Evolutionary conservation across 2,113 vertebrate genomes (phyloP).

Genomic region (Oreochromis tanganicae): DNA sequence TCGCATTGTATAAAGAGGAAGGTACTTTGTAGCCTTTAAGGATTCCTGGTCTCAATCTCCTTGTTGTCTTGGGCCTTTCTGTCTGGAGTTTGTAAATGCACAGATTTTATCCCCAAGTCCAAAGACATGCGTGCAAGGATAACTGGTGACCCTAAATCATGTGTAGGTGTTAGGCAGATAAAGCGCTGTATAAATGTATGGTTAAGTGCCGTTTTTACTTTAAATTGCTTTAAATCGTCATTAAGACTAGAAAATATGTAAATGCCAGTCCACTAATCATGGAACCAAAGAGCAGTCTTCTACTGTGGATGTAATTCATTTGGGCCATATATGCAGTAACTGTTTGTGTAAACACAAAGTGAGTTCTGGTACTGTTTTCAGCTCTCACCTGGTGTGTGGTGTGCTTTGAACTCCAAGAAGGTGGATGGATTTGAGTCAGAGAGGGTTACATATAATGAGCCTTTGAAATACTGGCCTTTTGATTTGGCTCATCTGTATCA

Average conservation of each 20-base stretch:
- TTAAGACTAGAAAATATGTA: background rate
- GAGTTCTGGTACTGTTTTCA: background rate
- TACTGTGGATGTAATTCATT: background rate
- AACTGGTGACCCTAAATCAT: background rate
- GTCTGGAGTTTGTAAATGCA: background rate
- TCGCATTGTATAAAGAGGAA: background rate
- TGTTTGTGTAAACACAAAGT: background rate
- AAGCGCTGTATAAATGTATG: accelerated
- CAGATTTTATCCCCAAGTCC: background rate
- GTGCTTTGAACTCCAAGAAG: slow-evolving; percentile 24
- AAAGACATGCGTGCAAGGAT: background rate
- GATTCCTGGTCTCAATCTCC: background rate
- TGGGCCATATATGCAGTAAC: background rate
- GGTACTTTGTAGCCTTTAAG: background rate
- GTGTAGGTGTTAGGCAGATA: background rate
- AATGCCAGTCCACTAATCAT: background rate
- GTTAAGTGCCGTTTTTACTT: background rate
- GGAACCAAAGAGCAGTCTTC: background rate
- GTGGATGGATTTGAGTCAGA: slow-evolving; percentile 42
- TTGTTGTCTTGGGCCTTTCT: background rate
- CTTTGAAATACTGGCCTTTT: slow-evolving; percentile 8
- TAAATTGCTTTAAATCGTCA: background rate
- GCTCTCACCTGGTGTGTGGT: background rate
- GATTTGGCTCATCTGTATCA: slow-evolving; percentile 23
- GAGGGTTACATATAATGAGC: background rate